These are phyloP conservation scores for Adrianichthys oophorus DNA, from an alignment of 2,797 vertebrate species.

Conservation along the genomic window DNA sequence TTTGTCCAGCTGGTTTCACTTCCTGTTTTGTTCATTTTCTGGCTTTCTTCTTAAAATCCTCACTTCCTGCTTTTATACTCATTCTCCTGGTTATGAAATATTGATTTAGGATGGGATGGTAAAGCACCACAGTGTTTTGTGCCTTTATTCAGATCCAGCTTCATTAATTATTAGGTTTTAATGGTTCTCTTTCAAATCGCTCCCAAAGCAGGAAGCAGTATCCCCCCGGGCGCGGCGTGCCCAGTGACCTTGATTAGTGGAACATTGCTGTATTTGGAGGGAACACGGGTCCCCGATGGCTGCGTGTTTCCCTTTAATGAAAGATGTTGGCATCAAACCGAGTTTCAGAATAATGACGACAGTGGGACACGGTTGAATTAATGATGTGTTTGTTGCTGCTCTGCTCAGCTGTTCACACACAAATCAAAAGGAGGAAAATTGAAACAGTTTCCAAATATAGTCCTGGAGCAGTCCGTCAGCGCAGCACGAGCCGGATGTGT, in stretches of 20 bases:
- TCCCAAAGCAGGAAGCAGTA: conserved; percentile 34
- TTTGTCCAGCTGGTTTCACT: no score
- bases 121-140: conserved; percentile 64
- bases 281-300: conserved; percentile 22
- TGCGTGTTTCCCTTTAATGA: conserved; percentile 55
- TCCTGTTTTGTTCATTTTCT: no score
- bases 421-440: not conserved
- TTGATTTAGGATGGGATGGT: conserved; percentile 72
- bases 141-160: conserved; percentile 60
- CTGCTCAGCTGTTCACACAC: conserved; percentile 1
- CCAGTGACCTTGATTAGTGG: conserved; percentile 35
- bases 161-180: conserved; percentile 66
- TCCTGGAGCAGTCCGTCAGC: conserved; percentile 39
- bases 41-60: no score
- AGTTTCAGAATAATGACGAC: conserved; percentile 15
- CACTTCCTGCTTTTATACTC: no score
- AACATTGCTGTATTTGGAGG: conserved; percentile 22
- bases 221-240: conserved; percentile 25
- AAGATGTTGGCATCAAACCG: conserved; percentile 47
- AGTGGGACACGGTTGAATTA: conserved; percentile 14
- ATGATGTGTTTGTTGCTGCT: conserved; percentile 7
- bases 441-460: conserved; percentile 37
- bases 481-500: conserved; percentile 44
- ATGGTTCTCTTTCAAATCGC: conserved; percentile 54
- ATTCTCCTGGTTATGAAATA: conserved; percentile 76